Conservation (phyloP, 2,797 vertebrate species). For the Holocentrus rufus region DNA sequence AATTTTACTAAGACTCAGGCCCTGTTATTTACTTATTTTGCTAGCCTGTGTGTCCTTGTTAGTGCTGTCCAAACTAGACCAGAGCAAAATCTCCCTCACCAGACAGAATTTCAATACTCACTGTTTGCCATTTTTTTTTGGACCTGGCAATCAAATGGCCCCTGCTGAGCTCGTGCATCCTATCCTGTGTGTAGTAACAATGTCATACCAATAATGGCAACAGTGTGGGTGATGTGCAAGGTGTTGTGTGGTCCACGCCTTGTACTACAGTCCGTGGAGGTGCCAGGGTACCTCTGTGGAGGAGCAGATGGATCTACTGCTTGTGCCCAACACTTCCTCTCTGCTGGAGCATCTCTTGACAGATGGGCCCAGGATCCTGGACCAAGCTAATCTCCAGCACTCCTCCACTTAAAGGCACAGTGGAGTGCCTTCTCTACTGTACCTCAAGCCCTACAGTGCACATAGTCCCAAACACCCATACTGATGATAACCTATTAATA, state of each 20-base stretch:
- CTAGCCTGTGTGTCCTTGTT: background rate
- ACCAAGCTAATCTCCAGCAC: conserved; percentile 82
- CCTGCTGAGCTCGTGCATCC: background rate
- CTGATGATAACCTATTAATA: conserved; percentile 37
- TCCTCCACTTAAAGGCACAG: conserved; percentile 82
- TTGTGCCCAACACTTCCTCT: conserved; percentile 77
- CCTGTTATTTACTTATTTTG: no score
- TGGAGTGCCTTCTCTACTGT: conserved; percentile 50
- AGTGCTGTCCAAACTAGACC: background rate
- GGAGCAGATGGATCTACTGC: conserved; percentile 83
- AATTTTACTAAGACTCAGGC: background rate
- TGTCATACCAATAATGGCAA: conserved; percentile 42
- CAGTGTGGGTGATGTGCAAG: conserved; percentile 35
- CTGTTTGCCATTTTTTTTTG: background rate
- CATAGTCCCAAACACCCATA: conserved; percentile 50
- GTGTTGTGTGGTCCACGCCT: conserved; percentile 53
- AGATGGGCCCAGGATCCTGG: conserved; percentile 84
- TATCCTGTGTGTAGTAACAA: conserved; percentile 27
- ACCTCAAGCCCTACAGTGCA: conserved; percentile 40
- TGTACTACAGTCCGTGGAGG: conserved; percentile 54
- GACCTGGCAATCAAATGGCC: background rate
- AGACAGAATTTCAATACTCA: background rate
- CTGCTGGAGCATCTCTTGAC: conserved; percentile 80
- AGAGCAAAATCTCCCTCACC: background rate
- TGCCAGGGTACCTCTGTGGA: conserved; percentile 68